Percentiles rank a stretch among this genome's conserved stretches.
Conservation (phyloP, 2,113 vertebrate species). For the Pipa parva region DNA sequence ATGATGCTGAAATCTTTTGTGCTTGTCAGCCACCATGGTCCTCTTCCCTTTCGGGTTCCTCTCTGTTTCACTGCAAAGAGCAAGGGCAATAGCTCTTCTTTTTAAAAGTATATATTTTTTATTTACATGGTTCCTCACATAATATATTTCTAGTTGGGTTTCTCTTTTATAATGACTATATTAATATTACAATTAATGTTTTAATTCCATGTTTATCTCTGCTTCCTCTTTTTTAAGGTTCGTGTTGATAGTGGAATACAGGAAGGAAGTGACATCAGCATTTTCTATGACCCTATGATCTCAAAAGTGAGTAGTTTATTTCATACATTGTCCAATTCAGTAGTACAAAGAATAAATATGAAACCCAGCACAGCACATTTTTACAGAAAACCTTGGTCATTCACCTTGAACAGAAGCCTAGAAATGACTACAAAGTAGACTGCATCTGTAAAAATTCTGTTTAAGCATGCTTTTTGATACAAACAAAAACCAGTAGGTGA, state of each 20-base stretch:
- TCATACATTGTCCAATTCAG: slow-evolving; percentile 33
- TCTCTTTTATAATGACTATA: too few relatives aligned
- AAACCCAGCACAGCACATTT: slow-evolving; percentile 10
- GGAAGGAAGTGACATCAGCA: slow-evolving; percentile 97
- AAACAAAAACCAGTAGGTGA: slow-evolving; percentile 25
- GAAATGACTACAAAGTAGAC: slow-evolving; percentile 27
- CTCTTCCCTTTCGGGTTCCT: too few relatives aligned
- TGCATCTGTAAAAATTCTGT: not conserved
- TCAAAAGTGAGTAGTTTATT: slow-evolving; percentile 82
- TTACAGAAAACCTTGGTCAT: slow-evolving; percentile 17
- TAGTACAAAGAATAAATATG: not conserved
- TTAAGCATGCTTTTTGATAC: slow-evolving; percentile 40
- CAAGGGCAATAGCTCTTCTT: too few relatives aligned
- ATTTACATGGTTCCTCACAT: too few relatives aligned
- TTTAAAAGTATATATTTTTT: too few relatives aligned
- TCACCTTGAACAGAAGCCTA: slow-evolving; percentile 30
- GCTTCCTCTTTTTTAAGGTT: slow-evolving; percentile 73
- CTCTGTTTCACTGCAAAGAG: too few relatives aligned
- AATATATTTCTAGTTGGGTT: too few relatives aligned
- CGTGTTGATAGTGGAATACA: slow-evolving; percentile 94
- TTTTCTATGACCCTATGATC: slow-evolving; percentile 99
- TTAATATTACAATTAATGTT: too few relatives aligned
- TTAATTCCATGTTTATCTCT: too few relatives aligned
- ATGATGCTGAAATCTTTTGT: too few relatives aligned
- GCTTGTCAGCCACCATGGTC: too few relatives aligned